Evolutionary conservation across 2,113 vertebrate species (phyloP), one percentile per base, ranked within the genome.

Genomic region (Pachypanchax playfairii): DNA sequence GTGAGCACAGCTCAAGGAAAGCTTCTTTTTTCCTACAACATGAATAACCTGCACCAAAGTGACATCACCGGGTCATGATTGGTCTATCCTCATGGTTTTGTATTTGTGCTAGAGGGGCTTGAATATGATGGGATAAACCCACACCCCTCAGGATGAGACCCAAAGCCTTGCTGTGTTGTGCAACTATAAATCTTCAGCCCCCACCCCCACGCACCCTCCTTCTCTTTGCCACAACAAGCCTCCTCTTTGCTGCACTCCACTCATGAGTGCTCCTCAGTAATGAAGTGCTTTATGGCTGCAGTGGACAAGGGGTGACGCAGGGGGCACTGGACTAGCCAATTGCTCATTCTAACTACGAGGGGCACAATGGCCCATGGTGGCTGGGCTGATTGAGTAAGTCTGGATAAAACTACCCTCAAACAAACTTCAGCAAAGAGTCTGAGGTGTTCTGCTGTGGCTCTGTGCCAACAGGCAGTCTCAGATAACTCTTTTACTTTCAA

Each of bases 271-370:
- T 26, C 65, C 66, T 62, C 59, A 61, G 64, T 75, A 80, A 80
- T 85, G 69, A 82, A 79, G 83, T 75, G 65, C 67, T 86, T 85
- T 86, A 82, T 74, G 65, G 73, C 71, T 56, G 70, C 39, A 65
- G 61, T 64, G 65, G 71, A 77, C 52, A 20, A 62, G 59, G 72
- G 69, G 57, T 57, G 75, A 71, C 24, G 25, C 18, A 49, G 67
- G 53, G 79, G 75, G 59, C 70, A 54, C 24, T 44, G 69, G 74
- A 83, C 73, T n/a, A 70, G 61, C 28, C 36, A 66, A 58, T 68
- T 68, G 73, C 73, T 89, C 81, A 78, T 67, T 50, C 58, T 50
- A 38, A 54, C 43, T 59, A 22, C 24, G 18, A n/a, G 64, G 64
- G 61, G 36, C 26, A 51, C 1, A 17, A 43, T 29, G 14, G 29